These are phyloP conservation scores for Chromoteleia sp. DNA, from an alignment of 2,888 invertebrate species.

Conservation along the genomic window DNA sequence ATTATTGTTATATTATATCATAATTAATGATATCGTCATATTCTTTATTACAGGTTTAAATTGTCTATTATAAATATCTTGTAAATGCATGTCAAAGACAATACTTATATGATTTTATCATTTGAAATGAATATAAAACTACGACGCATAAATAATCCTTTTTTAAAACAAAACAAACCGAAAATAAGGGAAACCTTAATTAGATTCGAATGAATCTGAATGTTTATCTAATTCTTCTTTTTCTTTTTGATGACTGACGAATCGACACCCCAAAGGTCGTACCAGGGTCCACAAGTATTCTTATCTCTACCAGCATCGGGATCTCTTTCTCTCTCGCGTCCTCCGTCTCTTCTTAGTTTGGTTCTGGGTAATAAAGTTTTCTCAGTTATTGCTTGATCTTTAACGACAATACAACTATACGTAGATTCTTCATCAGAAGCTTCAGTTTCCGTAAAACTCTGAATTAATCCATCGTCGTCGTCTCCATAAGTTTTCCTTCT, in stretches of 20 bases:
- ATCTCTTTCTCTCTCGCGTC: conserved; percentile 77
- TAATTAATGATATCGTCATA: no score
- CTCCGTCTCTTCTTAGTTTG: conserved; percentile 87
- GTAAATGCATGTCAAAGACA: no score
- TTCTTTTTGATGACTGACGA: conserved; percentile 88
- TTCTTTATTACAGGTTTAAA: no score
- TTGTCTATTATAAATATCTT: no score
- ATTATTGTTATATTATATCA: no score
- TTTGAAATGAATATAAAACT: background rate
- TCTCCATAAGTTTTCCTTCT: conserved; percentile 79
- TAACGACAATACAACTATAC: conserved; percentile 91
- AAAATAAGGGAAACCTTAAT: conserved; percentile 44
- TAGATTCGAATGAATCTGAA: conserved; percentile 34
- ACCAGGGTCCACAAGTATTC: conserved; percentile 94
- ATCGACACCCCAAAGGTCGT: conserved; percentile 93
- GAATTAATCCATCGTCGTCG: conserved; percentile 79
- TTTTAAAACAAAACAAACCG: conserved; percentile 30
- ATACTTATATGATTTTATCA: no score
- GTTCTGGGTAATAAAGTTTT: conserved; percentile 88
- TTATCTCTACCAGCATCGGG: conserved; percentile 76
- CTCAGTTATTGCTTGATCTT: conserved; percentile 87
- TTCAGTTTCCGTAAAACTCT: conserved; percentile 82
- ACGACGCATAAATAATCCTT: conserved; percentile 25
- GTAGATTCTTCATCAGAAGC: conserved; percentile 84
- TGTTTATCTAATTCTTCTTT: conserved; percentile 76